Conservation (phyloP, 2,888 invertebrate genomes). For the Quadriops clusia region DNA sequence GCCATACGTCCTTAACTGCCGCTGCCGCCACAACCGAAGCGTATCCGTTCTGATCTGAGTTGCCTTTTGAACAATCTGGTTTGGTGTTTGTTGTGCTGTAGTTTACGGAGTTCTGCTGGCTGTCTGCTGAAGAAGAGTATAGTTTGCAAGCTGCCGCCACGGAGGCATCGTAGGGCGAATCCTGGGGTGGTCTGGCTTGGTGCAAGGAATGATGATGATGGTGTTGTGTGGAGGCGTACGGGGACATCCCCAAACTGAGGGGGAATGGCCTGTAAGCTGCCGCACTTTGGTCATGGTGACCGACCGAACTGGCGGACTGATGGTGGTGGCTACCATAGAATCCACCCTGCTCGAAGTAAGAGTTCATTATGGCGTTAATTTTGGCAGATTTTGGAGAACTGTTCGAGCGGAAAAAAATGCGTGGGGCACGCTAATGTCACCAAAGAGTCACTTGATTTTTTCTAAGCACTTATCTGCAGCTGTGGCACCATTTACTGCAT, state of each 20-base stretch:
- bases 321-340: slow-evolving; percentile 89
- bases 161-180: slow-evolving; percentile 84
- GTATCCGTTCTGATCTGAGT: slow-evolving; percentile 48
- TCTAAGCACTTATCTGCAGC: too few species aligned
- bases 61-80: slow-evolving; percentile 64
- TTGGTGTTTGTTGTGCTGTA: slow-evolving; percentile 48
- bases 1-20: slow-evolving; percentile 51
- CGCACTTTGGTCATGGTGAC: slow-evolving; percentile 59
- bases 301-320: slow-evolving; percentile 57
- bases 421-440: too few species aligned
- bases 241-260: slow-evolving; percentile 72
- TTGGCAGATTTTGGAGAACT: slow-evolving; percentile 20
- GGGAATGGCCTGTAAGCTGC: slow-evolving; percentile 77
- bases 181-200: slow-evolving; percentile 72
- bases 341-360: slow-evolving; percentile 91
- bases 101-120: slow-evolving; percentile 46
- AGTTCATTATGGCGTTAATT: slow-evolving; percentile 59
- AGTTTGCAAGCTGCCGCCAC: slow-evolving; percentile 76
- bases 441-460: too few species aligned
- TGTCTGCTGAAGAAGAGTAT: slow-evolving; percentile 52
- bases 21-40: slow-evolving; percentile 59
- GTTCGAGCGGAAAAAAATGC: slow-evolving; percentile 5
- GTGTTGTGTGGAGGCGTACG: slow-evolving; percentile 60
- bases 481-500: too few species aligned
- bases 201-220: slow-evolving; percentile 64